A percentile compares a stretch with the other conserved stretches of the same genome.
phyloP scores from a whole-genome alignment of 1,140 invertebrate species.

The Bombus waltoni region DNA sequence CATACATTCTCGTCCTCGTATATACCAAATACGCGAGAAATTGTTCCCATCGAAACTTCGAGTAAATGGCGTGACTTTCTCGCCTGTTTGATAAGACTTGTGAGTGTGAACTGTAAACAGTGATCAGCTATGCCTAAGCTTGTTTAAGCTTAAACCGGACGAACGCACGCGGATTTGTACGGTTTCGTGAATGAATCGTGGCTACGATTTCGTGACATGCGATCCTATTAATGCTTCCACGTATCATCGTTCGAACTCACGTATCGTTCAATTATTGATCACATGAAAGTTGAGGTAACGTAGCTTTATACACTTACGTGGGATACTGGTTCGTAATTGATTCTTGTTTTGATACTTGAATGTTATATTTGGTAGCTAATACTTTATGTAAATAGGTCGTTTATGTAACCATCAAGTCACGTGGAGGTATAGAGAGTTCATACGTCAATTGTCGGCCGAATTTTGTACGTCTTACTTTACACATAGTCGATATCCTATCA shows the following conservation, averaged over 20 bases:
- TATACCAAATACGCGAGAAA: background rate
- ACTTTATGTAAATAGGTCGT: background rate
- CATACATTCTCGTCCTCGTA: background rate
- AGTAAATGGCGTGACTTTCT: conserved; percentile 22
- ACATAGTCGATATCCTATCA: background rate
- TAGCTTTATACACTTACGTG: background rate
- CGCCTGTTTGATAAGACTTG: background rate
- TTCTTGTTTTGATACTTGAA: background rate
- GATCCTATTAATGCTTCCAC: background rate
- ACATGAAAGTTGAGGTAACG: background rate
- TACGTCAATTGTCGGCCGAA: background rate
- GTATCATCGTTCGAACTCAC: background rate
- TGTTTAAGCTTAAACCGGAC: background rate
- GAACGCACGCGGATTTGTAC: background rate
- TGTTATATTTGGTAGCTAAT: background rate
- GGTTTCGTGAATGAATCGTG: conserved; percentile 16
- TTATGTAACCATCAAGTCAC: background rate
- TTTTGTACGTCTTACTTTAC: background rate
- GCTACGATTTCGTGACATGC: background rate
- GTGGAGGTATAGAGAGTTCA: background rate
- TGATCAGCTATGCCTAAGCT: background rate
- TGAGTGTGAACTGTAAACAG: conserved; percentile 12
- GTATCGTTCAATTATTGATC: background rate
- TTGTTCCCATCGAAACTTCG: background rate
- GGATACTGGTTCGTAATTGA: background rate